Evolutionary conservation across 2,797 vertebrate genomes (phyloP).

Genomic region (Leptodactylus fallax): DNA sequence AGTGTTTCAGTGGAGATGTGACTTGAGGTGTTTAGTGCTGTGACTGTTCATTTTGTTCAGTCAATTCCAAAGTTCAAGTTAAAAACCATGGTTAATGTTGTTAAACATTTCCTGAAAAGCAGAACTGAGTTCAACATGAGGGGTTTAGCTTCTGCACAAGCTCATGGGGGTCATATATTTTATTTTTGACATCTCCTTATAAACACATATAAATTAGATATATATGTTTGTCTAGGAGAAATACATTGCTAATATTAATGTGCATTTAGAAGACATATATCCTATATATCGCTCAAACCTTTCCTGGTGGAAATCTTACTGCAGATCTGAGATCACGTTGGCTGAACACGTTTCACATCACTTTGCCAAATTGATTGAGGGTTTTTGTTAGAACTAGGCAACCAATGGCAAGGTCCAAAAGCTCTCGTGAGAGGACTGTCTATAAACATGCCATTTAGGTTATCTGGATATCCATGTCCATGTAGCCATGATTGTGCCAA

Average conservation of each 20-base stretch:
- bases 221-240: neutral
- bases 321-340: neutral
- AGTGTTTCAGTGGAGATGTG: neutral
- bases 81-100: slow-evolving; percentile 54
- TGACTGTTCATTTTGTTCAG: slow-evolving; percentile 7
- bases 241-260: neutral
- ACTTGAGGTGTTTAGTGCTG: neutral
- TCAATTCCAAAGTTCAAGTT: slow-evolving; percentile 53
- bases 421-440: neutral
- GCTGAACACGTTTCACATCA: neutral
- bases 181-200: slow-evolving; percentile 13
- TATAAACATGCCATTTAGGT: neutral
- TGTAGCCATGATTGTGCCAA: too few relatives aligned
- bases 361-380: neutral
- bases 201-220: neutral
- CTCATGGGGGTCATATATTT: neutral
- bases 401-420: neutral
- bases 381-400: neutral
- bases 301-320: neutral
- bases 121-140: slow-evolving; percentile 3
- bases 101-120: slow-evolving; percentile 62
- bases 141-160: neutral
- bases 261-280: neutral
- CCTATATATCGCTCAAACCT: too few relatives aligned
- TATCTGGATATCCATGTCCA: neutral